Base-by-base conservation (phyloP, 2,113 vertebrate genomes). In the Chaetorhynchus papuensis region DNA sequence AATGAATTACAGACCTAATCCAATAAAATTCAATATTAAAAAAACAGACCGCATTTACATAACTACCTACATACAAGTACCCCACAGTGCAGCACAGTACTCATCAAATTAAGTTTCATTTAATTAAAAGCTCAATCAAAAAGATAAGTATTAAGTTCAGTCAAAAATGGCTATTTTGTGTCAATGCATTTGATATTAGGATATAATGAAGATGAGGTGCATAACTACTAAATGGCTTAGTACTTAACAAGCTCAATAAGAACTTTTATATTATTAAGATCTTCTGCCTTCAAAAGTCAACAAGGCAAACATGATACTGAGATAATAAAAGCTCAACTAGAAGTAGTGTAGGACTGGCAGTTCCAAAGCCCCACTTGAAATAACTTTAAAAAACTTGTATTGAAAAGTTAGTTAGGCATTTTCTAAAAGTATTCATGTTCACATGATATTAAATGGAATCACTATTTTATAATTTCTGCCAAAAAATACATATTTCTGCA, bases 51-150 rank as follows among this genome's bases (percentile, higher is more conserved):
- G 35, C 17, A 37, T 14, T 92, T 90, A 56, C 20, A 15, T 59
- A 92, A 54, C 76, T 74, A 59, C 33, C 60, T 87, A 70, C 37
- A 52, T 77, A 37, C 27, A 85, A 83, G 26, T 37, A 59, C 20
- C 53, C 47, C 66, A 89, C 41, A 80, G 56, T 68, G 76, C 44
- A 81, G 47, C n/a, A 75, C 31, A 79, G 69, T 61, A 68, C 33
- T 61, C 47, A 77, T 68, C n/a, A 83, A 65, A 88, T 69, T 71
- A 90, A 74, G 19, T 75, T 87, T 59, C 12, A 75, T 83, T 92
- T 92, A 89, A 93, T 89, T 94, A 83, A 95, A 93, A 89, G 11
- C 52, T 80, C 69, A 76, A 3, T 82, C 37, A 87, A 93, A 93
- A 21, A 68, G 24, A 72, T 76, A 13, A 47, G 65, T 61, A 75